A percentile compares a stretch with the other conserved stretches of the same genome.
Evolutionary conservation across 2,797 vertebrate genomes (phyloP).

Genomic region (Setipinna tenuifilis): DNA sequence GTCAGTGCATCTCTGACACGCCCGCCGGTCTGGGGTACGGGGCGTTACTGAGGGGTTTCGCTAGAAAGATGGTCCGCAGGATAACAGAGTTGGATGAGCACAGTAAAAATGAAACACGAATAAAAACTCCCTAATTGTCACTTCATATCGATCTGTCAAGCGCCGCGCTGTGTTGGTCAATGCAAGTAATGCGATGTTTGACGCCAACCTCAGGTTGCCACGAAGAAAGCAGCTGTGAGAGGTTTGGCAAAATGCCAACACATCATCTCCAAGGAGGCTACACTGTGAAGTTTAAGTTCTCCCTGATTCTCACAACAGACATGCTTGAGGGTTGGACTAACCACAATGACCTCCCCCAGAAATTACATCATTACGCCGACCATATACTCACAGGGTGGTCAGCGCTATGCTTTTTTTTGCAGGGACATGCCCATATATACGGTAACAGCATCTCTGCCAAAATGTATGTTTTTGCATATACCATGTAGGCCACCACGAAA

Average conservation of each 20-base stretch:
- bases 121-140: background rate
- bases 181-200: background rate
- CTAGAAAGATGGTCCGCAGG: conserved; percentile 46
- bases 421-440: background rate
- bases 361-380: background rate
- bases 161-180: background rate
- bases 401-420: background rate
- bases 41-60: conserved; percentile 73
- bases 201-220: background rate
- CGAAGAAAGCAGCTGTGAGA: background rate
- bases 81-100: conserved; percentile 34
- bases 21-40: conserved; percentile 69
- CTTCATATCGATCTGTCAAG: background rate
- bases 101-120: conserved; percentile 29
- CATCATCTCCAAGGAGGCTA: conserved; percentile 12
- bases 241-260: conserved; percentile 18
- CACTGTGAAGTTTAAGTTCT: background rate
- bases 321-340: conserved; percentile 18
- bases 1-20: conserved; percentile 65
- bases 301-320: conserved; percentile 3
- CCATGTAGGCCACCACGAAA: too few species aligned
- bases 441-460: background rate
- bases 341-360: conserved; percentile 18
- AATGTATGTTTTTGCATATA: background rate
- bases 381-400: conserved; percentile 11